Evolutionary conservation across 2,888 invertebrate species (phyloP).

Genomic region (Drosophila quinaria): DNA sequence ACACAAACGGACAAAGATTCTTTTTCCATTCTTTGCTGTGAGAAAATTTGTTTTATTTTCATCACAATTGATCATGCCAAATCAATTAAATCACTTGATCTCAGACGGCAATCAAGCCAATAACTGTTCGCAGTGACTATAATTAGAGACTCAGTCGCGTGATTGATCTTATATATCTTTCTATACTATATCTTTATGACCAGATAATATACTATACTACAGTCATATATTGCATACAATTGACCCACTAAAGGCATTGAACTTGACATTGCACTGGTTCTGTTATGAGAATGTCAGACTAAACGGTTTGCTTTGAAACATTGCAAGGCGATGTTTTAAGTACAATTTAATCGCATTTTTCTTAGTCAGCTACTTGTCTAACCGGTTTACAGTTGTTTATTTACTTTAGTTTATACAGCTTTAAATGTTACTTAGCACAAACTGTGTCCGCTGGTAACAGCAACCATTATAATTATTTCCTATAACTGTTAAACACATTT

Average conservation of each 20-base stretch:
- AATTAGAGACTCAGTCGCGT: conserved; percentile 15
- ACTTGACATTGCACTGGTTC: conserved; percentile 54
- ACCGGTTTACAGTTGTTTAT: conserved; percentile 33
- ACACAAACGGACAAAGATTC: no score
- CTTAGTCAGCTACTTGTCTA: conserved; percentile 26
- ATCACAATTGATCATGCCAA: conserved; percentile 18
- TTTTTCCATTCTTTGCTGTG: no score
- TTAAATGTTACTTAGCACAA: conserved; percentile 48
- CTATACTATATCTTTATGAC: conserved; percentile 2
- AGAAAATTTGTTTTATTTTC: conserved; percentile 1
- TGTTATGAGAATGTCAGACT: conserved; percentile 8
- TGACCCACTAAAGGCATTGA: conserved; percentile 40
- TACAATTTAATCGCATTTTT: conserved; percentile 16
- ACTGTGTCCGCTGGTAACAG: conserved; percentile 53
- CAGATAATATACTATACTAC: background rate
- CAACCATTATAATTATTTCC: conserved; percentile 18
- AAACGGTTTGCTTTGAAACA: conserved; percentile 15
- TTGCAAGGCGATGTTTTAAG: conserved; percentile 10
- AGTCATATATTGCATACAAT: background rate
- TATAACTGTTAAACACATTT: conserved; percentile 17
- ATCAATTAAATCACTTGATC: conserved; percentile 36
- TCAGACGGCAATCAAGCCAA: conserved; percentile 18
- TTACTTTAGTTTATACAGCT: conserved; percentile 10
- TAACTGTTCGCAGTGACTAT: conserved; percentile 7
- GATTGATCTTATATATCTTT: conserved; percentile 9